Base-by-base conservation (phyloP, 2,888 invertebrate genomes). In the Ditula angustiorana region DNA sequence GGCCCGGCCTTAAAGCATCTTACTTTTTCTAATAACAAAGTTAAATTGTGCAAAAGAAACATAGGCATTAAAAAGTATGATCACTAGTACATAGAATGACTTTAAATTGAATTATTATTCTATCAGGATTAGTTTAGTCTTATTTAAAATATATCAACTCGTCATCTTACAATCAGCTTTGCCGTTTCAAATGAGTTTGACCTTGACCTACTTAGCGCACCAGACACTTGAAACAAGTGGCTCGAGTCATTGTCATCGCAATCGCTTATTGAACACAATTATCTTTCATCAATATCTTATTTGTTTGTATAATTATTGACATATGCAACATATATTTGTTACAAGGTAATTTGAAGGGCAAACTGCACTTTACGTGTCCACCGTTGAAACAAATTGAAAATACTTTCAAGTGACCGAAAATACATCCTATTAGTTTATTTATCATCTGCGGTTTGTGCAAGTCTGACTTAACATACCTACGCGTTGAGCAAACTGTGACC, bases 211-310 rank as follows among this genome's bases (percentile, higher is more conserved):
- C 52, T 47, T 59, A 23, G 33, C 33, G 44, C 24, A 24, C n/a
- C 58, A 58, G 58, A 57, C 58, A 26, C 28, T 23, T 46, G 58
- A 41, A 58, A 58, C 58, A 64, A 64, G 58, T 64, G 58, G 28
- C 46, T 50, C 64, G 64, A 59, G 58, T 63, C 64, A 57, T 63
- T 63, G 57, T 63, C 63, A 44, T 52, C 57, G 57, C 50, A 62
- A 55, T 26, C 28, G 50, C 37, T 41, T 50, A 57, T 63, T 57
- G 64, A 35, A 53, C 44, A 52, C 58, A 59, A 64, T 58, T 58
- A 64, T 58, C 33, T 46, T 50, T 52, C 50, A 58, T 64, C 53
- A 28, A 41, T 64, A 21, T 23, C 46, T 59, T 53, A 59, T 47
- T 63, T 53, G 46, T 58, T 59, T 64, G 58, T 58, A 19, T 57